Conservation (phyloP, 2,888 invertebrate genomes). For the Tenodera sinensis region DNA sequence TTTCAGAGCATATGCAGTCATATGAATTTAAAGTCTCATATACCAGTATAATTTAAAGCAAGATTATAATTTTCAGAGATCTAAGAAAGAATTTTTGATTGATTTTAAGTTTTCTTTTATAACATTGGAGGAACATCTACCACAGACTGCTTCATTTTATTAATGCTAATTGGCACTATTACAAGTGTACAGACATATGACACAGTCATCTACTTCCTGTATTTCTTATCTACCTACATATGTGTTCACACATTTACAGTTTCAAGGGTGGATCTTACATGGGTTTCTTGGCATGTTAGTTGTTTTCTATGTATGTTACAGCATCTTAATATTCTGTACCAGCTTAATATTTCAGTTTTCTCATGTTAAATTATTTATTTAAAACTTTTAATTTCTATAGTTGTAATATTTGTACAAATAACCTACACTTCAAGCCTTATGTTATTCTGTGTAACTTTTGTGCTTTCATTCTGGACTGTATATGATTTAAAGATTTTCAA, state of each 20-base stretch:
- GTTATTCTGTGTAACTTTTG: neutral
- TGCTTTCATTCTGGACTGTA: neutral
- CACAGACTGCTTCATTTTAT: neutral
- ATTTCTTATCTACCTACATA: neutral
- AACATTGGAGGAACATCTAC: neutral
- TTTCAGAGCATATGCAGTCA: neutral
- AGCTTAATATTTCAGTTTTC: neutral
- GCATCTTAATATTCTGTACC: neutral
- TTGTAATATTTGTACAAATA: neutral
- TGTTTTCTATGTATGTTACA: neutral
- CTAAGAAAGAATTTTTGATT: neutral
- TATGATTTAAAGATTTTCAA: neutral
- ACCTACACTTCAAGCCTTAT: neutral
- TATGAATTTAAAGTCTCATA: neutral
- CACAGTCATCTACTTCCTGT: neutral
- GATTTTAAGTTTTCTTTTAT: neutral
- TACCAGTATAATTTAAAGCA: neutral
- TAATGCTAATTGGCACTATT: neutral
- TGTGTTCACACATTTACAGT: neutral
- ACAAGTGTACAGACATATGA: neutral
- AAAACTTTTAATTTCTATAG: neutral
- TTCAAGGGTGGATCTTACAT: neutral
- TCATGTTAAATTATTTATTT: neutral
- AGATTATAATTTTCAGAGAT: neutral
- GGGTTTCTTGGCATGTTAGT: neutral